A percentile compares a stretch with the other conserved stretches of the same genome.
These are phyloP conservation scores for Seriola rivoliana DNA, from an alignment of 2,113 vertebrate genomes.

Conservation along the genomic window DNA sequence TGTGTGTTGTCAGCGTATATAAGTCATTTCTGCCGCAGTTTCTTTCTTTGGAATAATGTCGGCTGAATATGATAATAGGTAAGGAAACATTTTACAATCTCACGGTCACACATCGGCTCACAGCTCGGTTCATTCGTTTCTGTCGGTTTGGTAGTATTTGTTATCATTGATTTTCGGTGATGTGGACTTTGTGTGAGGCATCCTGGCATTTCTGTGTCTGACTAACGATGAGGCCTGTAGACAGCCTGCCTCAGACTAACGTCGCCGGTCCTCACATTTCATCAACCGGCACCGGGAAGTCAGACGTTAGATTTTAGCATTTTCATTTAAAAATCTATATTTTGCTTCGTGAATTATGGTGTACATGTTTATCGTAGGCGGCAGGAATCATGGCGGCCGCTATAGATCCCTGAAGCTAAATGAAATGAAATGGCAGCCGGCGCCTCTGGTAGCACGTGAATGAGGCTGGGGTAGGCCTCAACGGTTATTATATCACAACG, in stretches of 20 bases:
- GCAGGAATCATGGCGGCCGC: fast-evolving
- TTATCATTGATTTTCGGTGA: fast-evolving
- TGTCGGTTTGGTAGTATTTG: fast-evolving
- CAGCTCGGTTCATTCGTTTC: too few relatives aligned
- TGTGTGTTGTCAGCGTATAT: constrained; percentile 74
- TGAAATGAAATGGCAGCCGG: constrained; percentile 35
- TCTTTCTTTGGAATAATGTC: constrained; percentile 88
- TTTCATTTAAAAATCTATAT: neutral
- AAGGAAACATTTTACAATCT: constrained; percentile 35
- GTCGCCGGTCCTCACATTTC: neutral
- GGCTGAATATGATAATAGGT: constrained; percentile 87
- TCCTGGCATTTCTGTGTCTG: neutral
- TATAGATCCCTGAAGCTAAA: neutral
- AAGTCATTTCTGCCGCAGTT: constrained; percentile 78
- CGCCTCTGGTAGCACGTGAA: constrained; percentile 60
- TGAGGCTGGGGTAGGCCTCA: constrained; percentile 9
- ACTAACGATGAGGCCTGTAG: neutral
- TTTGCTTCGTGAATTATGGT: fast-evolving
- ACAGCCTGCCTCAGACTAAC: neutral
- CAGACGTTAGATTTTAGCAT: fast-evolving
- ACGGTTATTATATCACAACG: fast-evolving
- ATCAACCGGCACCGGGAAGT: too few relatives aligned
- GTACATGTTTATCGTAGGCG: fast-evolving
- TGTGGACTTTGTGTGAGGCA: neutral
- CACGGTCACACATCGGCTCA: neutral